Conservation (phyloP, 1,140 invertebrate genomes). For the Leptoteleia sp. region DNA sequence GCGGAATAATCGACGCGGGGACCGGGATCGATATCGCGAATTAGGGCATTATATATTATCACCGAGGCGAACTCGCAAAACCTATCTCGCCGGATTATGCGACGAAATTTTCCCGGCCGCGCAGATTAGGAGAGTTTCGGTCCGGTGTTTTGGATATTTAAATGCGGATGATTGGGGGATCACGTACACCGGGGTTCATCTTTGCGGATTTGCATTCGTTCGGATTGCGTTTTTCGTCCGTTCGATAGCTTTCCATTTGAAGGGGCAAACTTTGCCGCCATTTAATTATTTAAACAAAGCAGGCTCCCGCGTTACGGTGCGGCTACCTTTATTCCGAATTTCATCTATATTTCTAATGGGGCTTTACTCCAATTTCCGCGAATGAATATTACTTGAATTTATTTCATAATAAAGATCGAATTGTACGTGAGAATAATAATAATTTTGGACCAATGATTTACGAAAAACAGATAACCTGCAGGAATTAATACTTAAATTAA, state of each 20-base stretch:
- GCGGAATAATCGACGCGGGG: constrained; percentile 30
- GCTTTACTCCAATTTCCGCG: not conserved
- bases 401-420: constrained; percentile 13
- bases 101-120: constrained; percentile 15
- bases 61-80: constrained; percentile 9
- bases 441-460: not conserved
- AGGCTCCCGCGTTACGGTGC: too few relatives aligned
- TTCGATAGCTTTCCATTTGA: not conserved
- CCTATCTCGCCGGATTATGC: constrained; percentile 14
- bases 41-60: constrained; percentile 32
- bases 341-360: not conserved
- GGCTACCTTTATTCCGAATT: not conserved
- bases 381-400: constrained; percentile 4
- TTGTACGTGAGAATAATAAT: constrained; percentile 5
- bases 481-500: not conserved
- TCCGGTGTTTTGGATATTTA: constrained; percentile 29
- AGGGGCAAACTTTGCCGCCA: not conserved
- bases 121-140: constrained; percentile 17
- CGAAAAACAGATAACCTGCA: not conserved
- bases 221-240: constrained; percentile 3
- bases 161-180: constrained; percentile 13
- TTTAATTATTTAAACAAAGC: too few relatives aligned
- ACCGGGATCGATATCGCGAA: constrained; percentile 34
- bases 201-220: constrained; percentile 19
- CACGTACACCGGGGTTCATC: constrained; percentile 1